These are phyloP conservation scores for Epizoanthus fatuus DNA, from an alignment of 92 coral and sea anemone genomes.

Conservation along the genomic window DNA sequence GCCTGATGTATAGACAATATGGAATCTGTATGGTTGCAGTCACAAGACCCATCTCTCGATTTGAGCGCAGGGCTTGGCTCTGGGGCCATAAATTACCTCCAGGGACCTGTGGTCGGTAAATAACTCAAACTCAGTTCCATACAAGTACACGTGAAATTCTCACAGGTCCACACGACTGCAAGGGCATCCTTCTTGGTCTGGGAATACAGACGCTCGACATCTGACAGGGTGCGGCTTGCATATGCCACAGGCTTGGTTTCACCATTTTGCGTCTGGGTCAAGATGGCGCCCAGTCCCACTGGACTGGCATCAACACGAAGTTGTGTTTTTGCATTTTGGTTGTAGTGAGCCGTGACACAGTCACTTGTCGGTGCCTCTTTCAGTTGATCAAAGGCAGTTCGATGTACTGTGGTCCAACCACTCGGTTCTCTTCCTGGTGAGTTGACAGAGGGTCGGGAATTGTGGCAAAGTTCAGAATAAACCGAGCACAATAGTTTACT, in stretches of 20 bases:
- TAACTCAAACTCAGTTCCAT: too few relatives aligned
- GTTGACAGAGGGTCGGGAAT: conserved; percentile 24
- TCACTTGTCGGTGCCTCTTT: conserved; percentile 27
- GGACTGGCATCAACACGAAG: conserved; percentile 20
- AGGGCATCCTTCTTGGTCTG: conserved; percentile 1
- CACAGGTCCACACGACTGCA: background rate
- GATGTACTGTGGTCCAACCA: conserved; percentile 19
- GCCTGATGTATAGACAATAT: background rate
- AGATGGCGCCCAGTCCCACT: conserved; percentile 17
- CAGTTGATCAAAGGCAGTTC: conserved; percentile 11
- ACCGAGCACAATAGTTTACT: conserved; percentile 15
- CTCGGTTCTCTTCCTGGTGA: conserved; percentile 9
- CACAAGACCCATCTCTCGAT: background rate
- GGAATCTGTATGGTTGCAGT: background rate
- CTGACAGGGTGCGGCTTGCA: conserved; percentile 11
- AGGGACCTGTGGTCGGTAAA: too few relatives aligned
- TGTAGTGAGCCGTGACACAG: conserved; percentile 19
- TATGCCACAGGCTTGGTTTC: background rate
- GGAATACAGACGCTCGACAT: conserved; percentile 17
- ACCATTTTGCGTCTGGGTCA: background rate
- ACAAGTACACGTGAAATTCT: too few relatives aligned
- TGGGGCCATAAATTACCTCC: background rate
- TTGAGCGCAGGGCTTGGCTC: background rate
- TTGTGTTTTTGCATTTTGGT: background rate
- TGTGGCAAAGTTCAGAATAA: conserved; percentile 19